Base-by-base conservation (phyloP, 2,797 vertebrate genomes). In the Helicolenus hilgendorfi region DNA sequence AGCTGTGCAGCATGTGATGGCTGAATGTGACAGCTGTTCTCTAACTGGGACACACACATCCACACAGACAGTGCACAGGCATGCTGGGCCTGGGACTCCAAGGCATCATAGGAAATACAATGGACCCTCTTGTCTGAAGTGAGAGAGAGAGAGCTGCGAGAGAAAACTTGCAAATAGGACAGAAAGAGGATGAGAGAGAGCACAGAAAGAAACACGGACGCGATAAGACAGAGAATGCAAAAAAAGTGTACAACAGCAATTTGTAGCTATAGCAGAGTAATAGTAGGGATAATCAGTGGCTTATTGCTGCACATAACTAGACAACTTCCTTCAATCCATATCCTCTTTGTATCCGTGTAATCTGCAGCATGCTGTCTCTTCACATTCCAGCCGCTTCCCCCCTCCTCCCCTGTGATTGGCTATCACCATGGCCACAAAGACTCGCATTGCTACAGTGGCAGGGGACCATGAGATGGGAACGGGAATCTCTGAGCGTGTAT, bases 1-100 rank as follows among this genome's bases (percentile, higher is more conserved):
- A 91, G 95, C 93, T 94, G 91, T 92, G 84, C 81, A 84, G 91
- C 96, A 96, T 97, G 97, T 97, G 97, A 97, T 92, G 74, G 86
- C 89, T 96, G 94, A 96, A 95, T 96, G 92, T 94, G 92, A 96
- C 97, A 97, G 96, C 96, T 97, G 97, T 97, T 97, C 95, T 95
- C 87, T 85, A 91, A 95, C 79, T 89, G 87, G 89, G 91, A 95
- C 91, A 92, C 90, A 89, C 76, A 72, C 78, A 74, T 71, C 45
- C 69, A 26, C 79, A 35, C 31, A 58, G 56, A 63, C 75, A 15
- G 65, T 75, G 65, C 86, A 59, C 79, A 90, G 56, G 65, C 94
- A 92, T 41, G 76, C 91, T 81, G 86, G 86, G 93, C 77, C 93
- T 91, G 90, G 91, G 95, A 94, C 96, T 96, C 92, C 62, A 72